Base-by-base conservation (phyloP, 1,140 invertebrate species). In the Apocrypta bakeri region DNA sequence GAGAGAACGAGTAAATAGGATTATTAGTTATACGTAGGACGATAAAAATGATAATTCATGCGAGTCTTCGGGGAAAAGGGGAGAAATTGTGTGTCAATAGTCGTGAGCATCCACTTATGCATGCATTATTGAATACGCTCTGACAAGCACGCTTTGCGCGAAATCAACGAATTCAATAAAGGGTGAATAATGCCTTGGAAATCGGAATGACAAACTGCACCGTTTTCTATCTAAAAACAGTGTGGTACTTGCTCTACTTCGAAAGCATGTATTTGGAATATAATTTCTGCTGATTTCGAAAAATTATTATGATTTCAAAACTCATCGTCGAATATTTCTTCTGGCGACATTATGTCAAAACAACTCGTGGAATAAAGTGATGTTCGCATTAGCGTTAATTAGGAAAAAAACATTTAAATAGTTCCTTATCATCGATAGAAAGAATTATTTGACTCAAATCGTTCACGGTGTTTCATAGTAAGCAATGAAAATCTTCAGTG, bases 81-180 rank as follows among this genome's bases (percentile, higher is more conserved):
- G 31, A 68, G 29, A 71, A 40, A 78, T 73, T 66, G 24, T 56
- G 25, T 48, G 37, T 76, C 66, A 68, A 40, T 63, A 42, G 33
- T 74, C 69, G 64, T 83, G 25, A 71, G 61, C 40, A 79, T 79
- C 21, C 63, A 71, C 37, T 83, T 83, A 83, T 77, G 40, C 61
- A 79, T 80, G 72, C 71, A 68, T 83, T 80, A 83, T 83, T 79
- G 82, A 83, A 76, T 79, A 75, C 37, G 72, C 64, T 61, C 31
- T n/a, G 63, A 74, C 82, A 42, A 29, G n/a, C 29, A 66, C 24
- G 66, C 27, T 71, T 68, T 64, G 79, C 14, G 63, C 68, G 56
- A 85, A 89, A 89, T 89, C 87, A 86, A 74, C 80, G 85, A 88
- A 88, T 88, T 82, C 83, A 89, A 88, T 89, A 89, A 88, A 89